These are phyloP conservation scores for Tachystola acroxantha DNA, from an alignment of 2,888 invertebrate species.

Conservation along the genomic window DNA sequence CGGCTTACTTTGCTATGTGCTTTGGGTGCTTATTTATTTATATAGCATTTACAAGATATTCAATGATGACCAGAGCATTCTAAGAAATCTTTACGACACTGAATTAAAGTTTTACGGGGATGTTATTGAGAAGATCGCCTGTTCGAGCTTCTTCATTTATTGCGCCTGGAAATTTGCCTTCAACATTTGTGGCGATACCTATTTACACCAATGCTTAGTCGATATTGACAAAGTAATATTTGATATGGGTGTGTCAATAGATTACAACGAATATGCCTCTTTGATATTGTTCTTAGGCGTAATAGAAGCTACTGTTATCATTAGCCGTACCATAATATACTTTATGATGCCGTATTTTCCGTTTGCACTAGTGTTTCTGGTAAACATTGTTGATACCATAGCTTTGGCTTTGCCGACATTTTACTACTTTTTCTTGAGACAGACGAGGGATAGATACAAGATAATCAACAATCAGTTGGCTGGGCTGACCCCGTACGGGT, in stretches of 20 bases:
- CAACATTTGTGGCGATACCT: constrained; percentile 25
- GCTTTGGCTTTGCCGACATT: constrained; percentile 34
- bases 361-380: constrained; percentile 39
- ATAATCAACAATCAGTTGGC: constrained; percentile 39
- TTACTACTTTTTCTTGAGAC: constrained; percentile 35
- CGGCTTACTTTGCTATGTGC: constrained; percentile 29
- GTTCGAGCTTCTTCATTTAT: constrained; percentile 31
- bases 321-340: constrained; percentile 32
- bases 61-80: constrained; percentile 39
- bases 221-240: constrained; percentile 38
- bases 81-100: constrained; percentile 47
- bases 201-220: constrained; percentile 27
- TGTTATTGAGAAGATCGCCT: constrained; percentile 36
- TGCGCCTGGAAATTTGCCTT: constrained; percentile 44
- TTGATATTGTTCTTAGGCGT: constrained; percentile 21
- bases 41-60: constrained; percentile 37
- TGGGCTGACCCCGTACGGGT: constrained; percentile 31
- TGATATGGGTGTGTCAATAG: constrained; percentile 31
- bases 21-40: constrained; percentile 33
- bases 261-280: constrained; percentile 30
- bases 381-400: constrained; percentile 34
- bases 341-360: constrained; percentile 32
- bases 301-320: constrained; percentile 27
- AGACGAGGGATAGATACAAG: constrained; percentile 36
- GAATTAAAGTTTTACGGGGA: constrained; percentile 52